A percentile compares a stretch with the other conserved stretches of the same genome.
These are phyloP conservation scores for Paedocypris micromegethes DNA, from an alignment of 2,797 vertebrate genomes.

Conservation along the genomic window DNA sequence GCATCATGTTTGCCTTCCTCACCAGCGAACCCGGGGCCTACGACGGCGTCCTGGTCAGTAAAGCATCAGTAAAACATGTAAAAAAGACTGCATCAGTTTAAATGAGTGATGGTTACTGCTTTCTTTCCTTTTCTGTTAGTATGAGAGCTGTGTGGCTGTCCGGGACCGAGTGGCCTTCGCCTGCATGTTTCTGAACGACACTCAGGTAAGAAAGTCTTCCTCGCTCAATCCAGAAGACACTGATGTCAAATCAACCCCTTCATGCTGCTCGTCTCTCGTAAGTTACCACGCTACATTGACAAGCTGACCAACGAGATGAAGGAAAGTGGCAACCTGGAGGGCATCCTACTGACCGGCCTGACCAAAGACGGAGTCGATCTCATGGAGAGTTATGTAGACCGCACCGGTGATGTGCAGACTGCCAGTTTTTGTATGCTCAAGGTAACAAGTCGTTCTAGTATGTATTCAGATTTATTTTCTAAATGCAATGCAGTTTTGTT, in stretches of 20 bases:
- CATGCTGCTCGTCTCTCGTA: conserved; percentile 9
- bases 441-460: conserved; percentile 58
- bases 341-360: conserved; percentile 89
- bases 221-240: background rate
- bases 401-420: conserved; percentile 97
- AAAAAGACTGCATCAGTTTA: background rate
- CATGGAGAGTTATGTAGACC: conserved; percentile 96
- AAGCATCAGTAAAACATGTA: background rate
- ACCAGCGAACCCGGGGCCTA: conserved; percentile 91
- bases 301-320: conserved; percentile 96
- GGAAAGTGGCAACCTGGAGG: conserved; percentile 92
- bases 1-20: conserved; percentile 96
- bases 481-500: too few relatives aligned
- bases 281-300: conserved; percentile 93
- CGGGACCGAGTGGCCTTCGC: conserved; percentile 95
- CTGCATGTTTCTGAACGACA: conserved; percentile 91
- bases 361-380: conserved; percentile 97
- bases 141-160: conserved; percentile 89
- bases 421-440: conserved; percentile 98
- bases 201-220: conserved; percentile 72
- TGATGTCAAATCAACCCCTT: too few relatives aligned
- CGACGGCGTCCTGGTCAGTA: conserved; percentile 88
- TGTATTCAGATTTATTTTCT: too few relatives aligned
- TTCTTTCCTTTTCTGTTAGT: conserved; percentile 64
- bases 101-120: background rate